Evolutionary conservation across 2,888 invertebrate genomes (phyloP).

Genomic region (Cacoxenus indagator): DNA sequence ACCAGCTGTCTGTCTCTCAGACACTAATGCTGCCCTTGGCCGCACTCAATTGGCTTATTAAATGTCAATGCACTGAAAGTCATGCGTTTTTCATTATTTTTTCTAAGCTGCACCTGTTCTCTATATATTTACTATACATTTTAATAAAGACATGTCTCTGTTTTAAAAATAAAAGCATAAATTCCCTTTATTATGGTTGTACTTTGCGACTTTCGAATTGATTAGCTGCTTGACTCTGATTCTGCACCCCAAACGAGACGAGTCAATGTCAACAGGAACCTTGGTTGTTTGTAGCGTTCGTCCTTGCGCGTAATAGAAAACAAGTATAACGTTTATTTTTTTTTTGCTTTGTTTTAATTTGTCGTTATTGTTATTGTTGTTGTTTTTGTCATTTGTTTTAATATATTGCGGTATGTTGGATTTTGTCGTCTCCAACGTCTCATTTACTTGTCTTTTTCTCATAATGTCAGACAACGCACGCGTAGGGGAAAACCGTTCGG

Average conservation of each 20-base stretch:
- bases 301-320: neutral
- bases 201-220: neutral
- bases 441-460: neutral
- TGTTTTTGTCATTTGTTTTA: neutral
- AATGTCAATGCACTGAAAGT: no score
- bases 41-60: no score
- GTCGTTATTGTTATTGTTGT: neutral
- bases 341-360: neutral
- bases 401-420: neutral
- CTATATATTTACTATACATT: no score
- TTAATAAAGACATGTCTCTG: no score
- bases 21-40: no score
- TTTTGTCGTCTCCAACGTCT: neutral
- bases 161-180: neutral
- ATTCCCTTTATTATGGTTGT: neutral
- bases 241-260: no score
- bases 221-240: conserved; percentile 23
- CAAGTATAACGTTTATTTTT: neutral
- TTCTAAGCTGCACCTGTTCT: no score
- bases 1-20: no score
- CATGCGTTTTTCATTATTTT: no score
- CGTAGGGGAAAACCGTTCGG: neutral
- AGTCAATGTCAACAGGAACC: conserved; percentile 24
- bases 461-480: neutral
- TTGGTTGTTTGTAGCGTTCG: neutral